phyloP scores from a whole-genome alignment of 2,888 invertebrate genomes.

The Pseudolycoriella hygida region DNA sequence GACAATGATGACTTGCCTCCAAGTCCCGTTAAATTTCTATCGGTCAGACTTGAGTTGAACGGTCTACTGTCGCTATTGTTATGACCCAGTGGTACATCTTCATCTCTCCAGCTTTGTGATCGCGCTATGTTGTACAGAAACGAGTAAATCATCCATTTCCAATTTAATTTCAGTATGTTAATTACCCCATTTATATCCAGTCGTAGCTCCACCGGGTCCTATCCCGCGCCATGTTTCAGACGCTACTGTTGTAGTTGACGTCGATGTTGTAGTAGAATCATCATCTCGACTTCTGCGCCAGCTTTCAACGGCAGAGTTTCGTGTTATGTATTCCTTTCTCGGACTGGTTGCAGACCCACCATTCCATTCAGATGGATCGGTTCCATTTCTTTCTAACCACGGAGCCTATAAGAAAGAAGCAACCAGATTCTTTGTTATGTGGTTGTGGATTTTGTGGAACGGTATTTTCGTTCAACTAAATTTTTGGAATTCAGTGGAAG shows the following conservation, averaged over 20 bases:
- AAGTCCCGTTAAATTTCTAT: not conserved
- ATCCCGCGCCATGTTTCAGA: not conserved
- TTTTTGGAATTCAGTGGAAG: too few species aligned
- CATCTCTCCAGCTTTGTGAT: constrained; percentile 28
- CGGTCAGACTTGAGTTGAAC: not conserved
- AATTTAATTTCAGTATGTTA: too few species aligned
- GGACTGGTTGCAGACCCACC: constrained; percentile 14
- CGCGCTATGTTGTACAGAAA: constrained; percentile 16
- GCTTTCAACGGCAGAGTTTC: constrained; percentile 16
- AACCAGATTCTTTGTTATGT: too few species aligned
- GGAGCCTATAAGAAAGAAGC: too few species aligned
- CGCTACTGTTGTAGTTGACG: constrained; percentile 2
- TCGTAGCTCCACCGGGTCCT: not conserved
- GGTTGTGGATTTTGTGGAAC: too few species aligned
- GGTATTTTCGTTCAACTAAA: too few species aligned
- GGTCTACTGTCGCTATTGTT: not conserved
- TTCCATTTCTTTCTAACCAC: constrained; percentile 25
- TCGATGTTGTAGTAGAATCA: constrained; percentile 8
- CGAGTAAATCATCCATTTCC: too few species aligned
- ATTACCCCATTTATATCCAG: constrained; percentile 1
- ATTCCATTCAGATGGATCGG: constrained; percentile 19
- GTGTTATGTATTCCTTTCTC: constrained; percentile 6
- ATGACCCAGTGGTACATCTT: constrained; percentile 13
- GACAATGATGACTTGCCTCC: not conserved
- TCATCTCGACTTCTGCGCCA: constrained; percentile 26